These are phyloP conservation scores for Vanessa cardui DNA, from an alignment of 2,888 invertebrate species.

Conservation along the genomic window DNA sequence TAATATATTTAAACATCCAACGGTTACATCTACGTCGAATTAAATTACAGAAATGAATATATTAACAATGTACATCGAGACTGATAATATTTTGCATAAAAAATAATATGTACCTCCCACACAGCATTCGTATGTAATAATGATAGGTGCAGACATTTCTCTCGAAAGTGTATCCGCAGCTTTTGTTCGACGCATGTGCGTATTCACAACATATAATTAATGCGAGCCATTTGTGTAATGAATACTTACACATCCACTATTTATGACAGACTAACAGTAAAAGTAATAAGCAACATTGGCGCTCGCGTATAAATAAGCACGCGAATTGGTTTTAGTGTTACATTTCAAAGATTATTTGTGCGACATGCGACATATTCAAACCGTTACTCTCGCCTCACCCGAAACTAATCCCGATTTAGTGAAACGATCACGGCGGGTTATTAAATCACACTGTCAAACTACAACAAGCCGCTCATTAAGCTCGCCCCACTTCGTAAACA, in stretches of 20 bases:
- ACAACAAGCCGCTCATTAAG: slow-evolving; percentile 77
- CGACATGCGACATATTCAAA: slow-evolving; percentile 59
- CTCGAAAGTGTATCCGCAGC: slow-evolving; percentile 40
- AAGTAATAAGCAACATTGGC: slow-evolving; percentile 9
- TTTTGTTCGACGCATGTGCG: slow-evolving; percentile 55
- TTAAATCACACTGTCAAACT: slow-evolving; percentile 80
- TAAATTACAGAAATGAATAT: neutral
- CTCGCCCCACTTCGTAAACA: slow-evolving; percentile 62
- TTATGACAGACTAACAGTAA: slow-evolving; percentile 19
- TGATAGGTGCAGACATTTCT: slow-evolving; percentile 39
- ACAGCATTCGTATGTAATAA: slow-evolving; percentile 27
- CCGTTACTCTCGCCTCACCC: slow-evolving; percentile 71
- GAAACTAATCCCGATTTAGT: slow-evolving; percentile 75
- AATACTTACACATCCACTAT: slow-evolving; percentile 34
- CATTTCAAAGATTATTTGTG: slow-evolving; percentile 42
- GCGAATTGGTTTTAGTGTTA: slow-evolving; percentile 4
- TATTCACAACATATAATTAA: slow-evolving; percentile 53
- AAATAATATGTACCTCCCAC: slow-evolving; percentile 8
- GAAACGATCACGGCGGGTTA: slow-evolving; percentile 72
- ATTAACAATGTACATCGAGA: neutral
- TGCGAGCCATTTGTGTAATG: slow-evolving; percentile 54
- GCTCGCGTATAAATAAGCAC: slow-evolving; percentile 3
- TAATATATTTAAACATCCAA: too few relatives aligned
- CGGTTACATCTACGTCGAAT: neutral
- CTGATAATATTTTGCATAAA: slow-evolving; percentile 3